Conservation (phyloP, 2,113 vertebrate genomes). For the Craseonycteris thonglongyai region DNA sequence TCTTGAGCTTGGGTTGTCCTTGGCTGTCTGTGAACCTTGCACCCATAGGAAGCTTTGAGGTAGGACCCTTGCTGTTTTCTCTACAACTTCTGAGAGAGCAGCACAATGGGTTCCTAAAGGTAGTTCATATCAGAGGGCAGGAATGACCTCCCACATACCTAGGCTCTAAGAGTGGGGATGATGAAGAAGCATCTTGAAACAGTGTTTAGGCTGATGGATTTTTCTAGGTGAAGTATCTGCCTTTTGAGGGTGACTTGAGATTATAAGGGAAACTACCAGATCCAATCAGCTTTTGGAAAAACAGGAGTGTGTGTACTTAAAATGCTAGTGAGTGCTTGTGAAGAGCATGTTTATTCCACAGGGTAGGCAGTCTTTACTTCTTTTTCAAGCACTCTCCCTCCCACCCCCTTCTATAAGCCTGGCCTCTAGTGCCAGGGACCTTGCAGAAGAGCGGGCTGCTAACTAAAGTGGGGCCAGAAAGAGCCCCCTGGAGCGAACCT, state of each 20-base stretch:
- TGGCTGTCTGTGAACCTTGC: neutral
- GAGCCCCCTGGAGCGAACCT: neutral
- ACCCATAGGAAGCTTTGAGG: constrained; percentile 12
- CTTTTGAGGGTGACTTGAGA: neutral
- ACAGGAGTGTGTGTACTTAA: constrained; percentile 26
- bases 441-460: neutral
- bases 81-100: neutral
- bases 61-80: neutral
- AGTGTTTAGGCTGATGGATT: neutral
- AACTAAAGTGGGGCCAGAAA: neutral
- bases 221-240: constrained; percentile 35
- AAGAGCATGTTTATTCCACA: neutral
- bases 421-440: neutral
- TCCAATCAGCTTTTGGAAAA: constrained; percentile 44
- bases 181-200: neutral
- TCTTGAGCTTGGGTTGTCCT: neutral
- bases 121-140: neutral
- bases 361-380: neutral
- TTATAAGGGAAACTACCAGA: neutral
- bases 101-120: neutral
- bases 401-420: neutral
- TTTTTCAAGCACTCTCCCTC: neutral
- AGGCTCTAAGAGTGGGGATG: neutral
- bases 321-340: neutral
- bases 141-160: neutral